Base-by-base conservation (phyloP, 2,113 vertebrate genomes). In the Cebidichthys violaceus region DNA sequence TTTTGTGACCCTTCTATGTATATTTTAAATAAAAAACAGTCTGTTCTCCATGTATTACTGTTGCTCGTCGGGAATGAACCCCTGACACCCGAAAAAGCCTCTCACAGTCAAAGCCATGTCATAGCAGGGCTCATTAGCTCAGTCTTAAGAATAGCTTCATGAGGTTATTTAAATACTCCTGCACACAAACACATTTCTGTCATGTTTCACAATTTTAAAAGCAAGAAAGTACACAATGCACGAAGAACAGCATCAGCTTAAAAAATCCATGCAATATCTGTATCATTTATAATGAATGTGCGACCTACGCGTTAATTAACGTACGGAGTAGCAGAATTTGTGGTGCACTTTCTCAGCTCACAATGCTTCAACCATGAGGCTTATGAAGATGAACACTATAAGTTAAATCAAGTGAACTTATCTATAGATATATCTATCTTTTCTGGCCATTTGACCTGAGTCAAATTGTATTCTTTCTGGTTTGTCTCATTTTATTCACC, bases 81-180 rank as follows among this genome's bases (percentile, higher is more conserved):
- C 54, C 33, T 45, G 27, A 55, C 27, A 37, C 52, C 7, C 1
- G 1, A 41, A 55, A 62, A 33, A 54, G n/a, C 13, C 33, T 14
- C 37, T 75, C 41, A n/a, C 41, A 54, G 31, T 79, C 64, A 59
- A 67, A 43, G 64, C 47, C 31, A 43, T 45, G 27, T 62, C 55
- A 74, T 3, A 31, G 69, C 35, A 31, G 8, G 55, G 18, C 43
- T 2, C 33, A 43, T 75, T 72, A 67, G 72, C 55, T 76, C 45
- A 75, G 43, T 54, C 24, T 71, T 50, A 39, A 52, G 57, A 82
- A 79, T 65, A 82, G 86, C n/a, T 60, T 33, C 33, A 69, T 72
- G 75, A 55, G 33, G 10, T 52, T 22, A 64, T 61, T 70, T 39
- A 52, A 66, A 70, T 54, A 27, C 18, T 22, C n/a, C 41, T 24